Conservation (phyloP, 2,888 invertebrate species). For the Tinea semifulvella region DNA sequence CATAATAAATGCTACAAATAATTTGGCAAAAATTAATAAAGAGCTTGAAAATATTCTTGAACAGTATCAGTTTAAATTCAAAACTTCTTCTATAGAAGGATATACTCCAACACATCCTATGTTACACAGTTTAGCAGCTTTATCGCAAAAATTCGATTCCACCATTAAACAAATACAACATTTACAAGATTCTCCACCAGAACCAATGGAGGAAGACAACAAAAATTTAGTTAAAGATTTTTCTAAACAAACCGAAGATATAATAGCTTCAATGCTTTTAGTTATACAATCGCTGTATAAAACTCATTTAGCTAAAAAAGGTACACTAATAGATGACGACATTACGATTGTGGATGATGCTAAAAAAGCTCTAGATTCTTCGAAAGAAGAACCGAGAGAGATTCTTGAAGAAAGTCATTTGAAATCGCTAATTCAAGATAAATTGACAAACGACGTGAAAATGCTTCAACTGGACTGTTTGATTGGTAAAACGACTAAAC, state of each 20-base stretch:
- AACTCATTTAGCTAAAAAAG: slow-evolving; percentile 40
- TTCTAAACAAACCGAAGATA: slow-evolving; percentile 33
- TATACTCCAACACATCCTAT: slow-evolving; percentile 38
- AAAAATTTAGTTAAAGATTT: slow-evolving; percentile 25
- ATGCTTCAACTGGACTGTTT: slow-evolving; percentile 64
- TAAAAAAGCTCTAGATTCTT: slow-evolving; percentile 37
- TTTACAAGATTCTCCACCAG: slow-evolving; percentile 27
- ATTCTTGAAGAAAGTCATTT: slow-evolving; percentile 71
- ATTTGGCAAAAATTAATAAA: slow-evolving; percentile 32
- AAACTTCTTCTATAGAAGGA: slow-evolving; percentile 25
- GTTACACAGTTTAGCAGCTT: slow-evolving; percentile 34
- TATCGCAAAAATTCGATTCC: slow-evolving; percentile 34
- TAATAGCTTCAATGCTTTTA: slow-evolving; percentile 41
- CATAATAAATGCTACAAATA: slow-evolving; percentile 33
- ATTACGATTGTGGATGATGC: slow-evolving; percentile 41
- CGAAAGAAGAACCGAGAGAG: slow-evolving; percentile 51
- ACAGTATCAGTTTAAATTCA: slow-evolving; percentile 39
- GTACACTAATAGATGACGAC: slow-evolving; percentile 28
- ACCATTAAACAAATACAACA: slow-evolving; percentile 29
- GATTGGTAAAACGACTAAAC: slow-evolving; percentile 41
- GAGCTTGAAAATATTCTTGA: slow-evolving; percentile 34
- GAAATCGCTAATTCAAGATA: slow-evolving; percentile 70
- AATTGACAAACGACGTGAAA: slow-evolving; percentile 68
- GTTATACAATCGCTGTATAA: slow-evolving; percentile 48
- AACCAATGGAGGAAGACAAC: slow-evolving; percentile 31